These are phyloP conservation scores for Leptinotarsa tumamoca DNA, from an alignment of 2,888 invertebrate species.

Conservation along the genomic window DNA sequence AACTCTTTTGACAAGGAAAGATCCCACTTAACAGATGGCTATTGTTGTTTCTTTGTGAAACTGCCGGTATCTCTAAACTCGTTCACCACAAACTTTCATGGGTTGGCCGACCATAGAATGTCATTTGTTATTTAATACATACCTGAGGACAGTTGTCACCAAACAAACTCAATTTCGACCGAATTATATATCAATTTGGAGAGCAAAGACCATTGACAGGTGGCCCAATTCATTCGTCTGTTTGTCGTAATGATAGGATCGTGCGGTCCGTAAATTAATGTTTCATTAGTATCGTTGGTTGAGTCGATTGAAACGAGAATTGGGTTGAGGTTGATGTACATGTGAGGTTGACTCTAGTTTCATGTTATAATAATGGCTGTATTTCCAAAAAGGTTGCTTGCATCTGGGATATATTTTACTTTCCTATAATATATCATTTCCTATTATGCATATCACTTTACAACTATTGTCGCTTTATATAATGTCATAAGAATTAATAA, in stretches of 20 bases:
- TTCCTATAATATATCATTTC: too few relatives aligned
- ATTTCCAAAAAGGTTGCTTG: too few relatives aligned
- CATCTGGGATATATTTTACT: too few relatives aligned
- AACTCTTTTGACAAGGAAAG: background rate
- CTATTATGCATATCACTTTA: too few relatives aligned
- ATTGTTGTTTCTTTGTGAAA: conserved; percentile 22
- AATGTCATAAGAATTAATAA: too few relatives aligned
- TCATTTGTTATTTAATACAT: conserved; percentile 25
- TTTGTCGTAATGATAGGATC: conserved; percentile 22
- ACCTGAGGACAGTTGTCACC: conserved; percentile 31
- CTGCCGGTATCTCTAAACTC: conserved; percentile 21
- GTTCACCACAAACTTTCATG: conserved; percentile 25
- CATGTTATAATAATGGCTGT: too few relatives aligned
- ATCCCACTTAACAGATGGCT: conserved; percentile 28
- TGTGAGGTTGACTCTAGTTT: background rate
- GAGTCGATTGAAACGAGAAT: conserved; percentile 1
- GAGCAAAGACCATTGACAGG: conserved; percentile 25
- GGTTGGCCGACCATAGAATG: conserved; percentile 14
- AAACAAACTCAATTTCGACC: conserved; percentile 27
- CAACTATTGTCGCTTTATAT: too few relatives aligned
- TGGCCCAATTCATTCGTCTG: conserved; percentile 26
- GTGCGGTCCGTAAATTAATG: conserved; percentile 15
- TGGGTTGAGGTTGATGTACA: background rate
- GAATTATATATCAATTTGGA: conserved; percentile 32
- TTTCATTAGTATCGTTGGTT: conserved; percentile 20